Conservation (phyloP, 2,113 vertebrate species). For the Hippoglossus stenolepis region DNA sequence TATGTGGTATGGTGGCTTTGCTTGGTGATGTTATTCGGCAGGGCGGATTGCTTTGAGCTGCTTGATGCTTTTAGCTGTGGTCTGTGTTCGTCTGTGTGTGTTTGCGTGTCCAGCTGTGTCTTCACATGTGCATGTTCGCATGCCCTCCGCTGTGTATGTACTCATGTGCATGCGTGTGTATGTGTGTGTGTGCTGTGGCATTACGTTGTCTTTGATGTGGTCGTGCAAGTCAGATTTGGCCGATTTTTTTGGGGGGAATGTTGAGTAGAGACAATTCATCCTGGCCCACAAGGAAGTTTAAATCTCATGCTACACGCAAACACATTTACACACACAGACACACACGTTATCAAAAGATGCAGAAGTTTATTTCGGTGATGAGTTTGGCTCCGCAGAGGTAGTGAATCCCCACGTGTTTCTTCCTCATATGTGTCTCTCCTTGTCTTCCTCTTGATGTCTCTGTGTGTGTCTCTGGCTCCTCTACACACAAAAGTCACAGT, state of each 20-base stretch:
- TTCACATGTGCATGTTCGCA: constrained; percentile 34
- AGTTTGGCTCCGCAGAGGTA: not conserved
- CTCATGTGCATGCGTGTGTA: not conserved
- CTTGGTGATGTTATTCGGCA: constrained; percentile 73
- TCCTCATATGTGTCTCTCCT: constrained; percentile 9
- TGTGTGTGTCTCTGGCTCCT: not conserved
- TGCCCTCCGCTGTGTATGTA: constrained; percentile 23
- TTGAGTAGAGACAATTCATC: constrained; percentile 53
- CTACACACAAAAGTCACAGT: constrained; percentile 6
- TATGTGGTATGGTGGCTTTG: constrained; percentile 71
- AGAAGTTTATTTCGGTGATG: constrained; percentile 15
- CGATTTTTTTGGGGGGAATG: constrained; percentile 48
- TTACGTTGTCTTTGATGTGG: constrained; percentile 62
- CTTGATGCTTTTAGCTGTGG: constrained; percentile 77
- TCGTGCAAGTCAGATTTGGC: constrained; percentile 55
- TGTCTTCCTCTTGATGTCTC: not conserved
- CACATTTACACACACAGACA: constrained; percentile 8
- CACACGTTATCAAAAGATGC: constrained; percentile 12
- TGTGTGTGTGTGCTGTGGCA: constrained; percentile 37
- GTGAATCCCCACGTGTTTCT: constrained; percentile 3
- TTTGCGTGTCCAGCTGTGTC: constrained; percentile 37
- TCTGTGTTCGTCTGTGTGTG: constrained; percentile 34
- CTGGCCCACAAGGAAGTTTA: constrained; percentile 39
- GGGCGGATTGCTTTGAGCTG: constrained; percentile 71
- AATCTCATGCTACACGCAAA: constrained; percentile 32